Conservation (phyloP, 1,140 invertebrate genomes). For the Drosophila arawakana region DNA sequence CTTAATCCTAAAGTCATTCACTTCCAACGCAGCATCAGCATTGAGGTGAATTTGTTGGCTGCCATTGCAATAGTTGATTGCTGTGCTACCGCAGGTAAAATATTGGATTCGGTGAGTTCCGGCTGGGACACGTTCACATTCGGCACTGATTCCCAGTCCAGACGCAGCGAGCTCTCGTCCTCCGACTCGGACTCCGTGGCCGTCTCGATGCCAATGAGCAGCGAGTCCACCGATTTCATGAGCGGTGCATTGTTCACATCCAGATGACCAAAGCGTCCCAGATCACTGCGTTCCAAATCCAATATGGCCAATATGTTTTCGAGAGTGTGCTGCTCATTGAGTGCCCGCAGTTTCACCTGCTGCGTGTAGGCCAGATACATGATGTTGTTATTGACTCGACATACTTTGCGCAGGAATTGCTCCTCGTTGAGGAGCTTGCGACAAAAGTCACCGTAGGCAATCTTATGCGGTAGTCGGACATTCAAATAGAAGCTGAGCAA, state of each 20-base stretch:
- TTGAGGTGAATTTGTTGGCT: slow-evolving; percentile 88
- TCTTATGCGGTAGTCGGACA: slow-evolving; percentile 90
- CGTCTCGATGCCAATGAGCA: slow-evolving; percentile 87
- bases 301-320: slow-evolving; percentile 90
- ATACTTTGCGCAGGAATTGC: slow-evolving; percentile 90
- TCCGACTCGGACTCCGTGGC: slow-evolving; percentile 89
- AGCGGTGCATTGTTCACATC: slow-evolving; percentile 75
- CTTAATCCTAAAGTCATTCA: slow-evolving; percentile 46
- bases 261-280: slow-evolving; percentile 86
- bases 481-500: slow-evolving; percentile 91
- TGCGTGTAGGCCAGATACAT: slow-evolving; percentile 93
- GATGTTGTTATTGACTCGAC: slow-evolving; percentile 92
- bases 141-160: slow-evolving; percentile 89
- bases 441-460: slow-evolving; percentile 92
- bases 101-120: slow-evolving; percentile 66
- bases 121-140: slow-evolving; percentile 71
- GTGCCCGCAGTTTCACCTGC: slow-evolving; percentile 87
- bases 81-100: slow-evolving; percentile 85
- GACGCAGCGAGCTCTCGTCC: slow-evolving; percentile 87
- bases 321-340: slow-evolving; percentile 90
- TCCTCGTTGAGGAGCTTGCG: slow-evolving; percentile 87
- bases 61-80: slow-evolving; percentile 87
- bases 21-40: slow-evolving; percentile 87
- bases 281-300: slow-evolving; percentile 87
- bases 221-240: slow-evolving; percentile 86